Percentiles rank a stretch among this genome's conserved stretches.
These are phyloP conservation scores for Clepsis dumicolana DNA, from an alignment of 2,888 invertebrate genomes.

Conservation along the genomic window DNA sequence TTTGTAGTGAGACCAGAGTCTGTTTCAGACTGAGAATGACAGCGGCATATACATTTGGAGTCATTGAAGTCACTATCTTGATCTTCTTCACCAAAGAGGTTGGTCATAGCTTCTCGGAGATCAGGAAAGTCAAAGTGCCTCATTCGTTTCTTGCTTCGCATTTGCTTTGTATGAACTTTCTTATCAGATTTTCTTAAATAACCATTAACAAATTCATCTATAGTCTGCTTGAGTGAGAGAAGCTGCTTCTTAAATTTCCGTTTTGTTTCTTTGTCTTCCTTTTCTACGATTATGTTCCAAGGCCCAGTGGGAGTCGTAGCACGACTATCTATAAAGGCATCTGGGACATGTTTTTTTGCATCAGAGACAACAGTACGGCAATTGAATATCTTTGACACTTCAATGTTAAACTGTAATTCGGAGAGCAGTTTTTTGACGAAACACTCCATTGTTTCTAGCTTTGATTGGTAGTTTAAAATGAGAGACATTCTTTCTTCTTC, in stretches of 20 bases:
- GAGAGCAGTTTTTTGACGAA: slow-evolving; percentile 67
- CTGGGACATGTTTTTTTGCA: slow-evolving; percentile 55
- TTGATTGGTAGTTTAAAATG: slow-evolving; percentile 68
- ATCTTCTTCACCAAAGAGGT: slow-evolving; percentile 61
- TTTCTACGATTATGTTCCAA: slow-evolving; percentile 75
- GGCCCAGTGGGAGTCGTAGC: slow-evolving; percentile 61
- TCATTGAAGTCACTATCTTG: slow-evolving; percentile 41
- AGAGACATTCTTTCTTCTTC: slow-evolving; percentile 69
- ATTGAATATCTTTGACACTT: slow-evolving; percentile 75
- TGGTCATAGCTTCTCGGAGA: slow-evolving; percentile 70
- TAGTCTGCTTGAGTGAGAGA: slow-evolving; percentile 62
- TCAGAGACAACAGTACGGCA: slow-evolving; percentile 61
- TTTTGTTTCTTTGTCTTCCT: slow-evolving; percentile 67
- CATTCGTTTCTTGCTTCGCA: slow-evolving; percentile 69
- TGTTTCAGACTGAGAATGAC: slow-evolving; percentile 60
- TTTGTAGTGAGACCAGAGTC: slow-evolving; percentile 68
- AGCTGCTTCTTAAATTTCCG: slow-evolving; percentile 67
- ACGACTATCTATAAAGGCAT: slow-evolving; percentile 55
- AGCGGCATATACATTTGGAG: slow-evolving; percentile 61
- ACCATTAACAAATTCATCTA: slow-evolving; percentile 65
- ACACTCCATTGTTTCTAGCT: slow-evolving; percentile 69
- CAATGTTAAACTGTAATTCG: slow-evolving; percentile 78
- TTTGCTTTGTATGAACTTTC: slow-evolving; percentile 44
- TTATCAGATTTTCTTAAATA: slow-evolving; percentile 57
- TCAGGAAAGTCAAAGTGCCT: slow-evolving; percentile 78